phyloP scores from a whole-genome alignment of 2,113 vertebrate genomes.

The Aegypius monachus region DNA sequence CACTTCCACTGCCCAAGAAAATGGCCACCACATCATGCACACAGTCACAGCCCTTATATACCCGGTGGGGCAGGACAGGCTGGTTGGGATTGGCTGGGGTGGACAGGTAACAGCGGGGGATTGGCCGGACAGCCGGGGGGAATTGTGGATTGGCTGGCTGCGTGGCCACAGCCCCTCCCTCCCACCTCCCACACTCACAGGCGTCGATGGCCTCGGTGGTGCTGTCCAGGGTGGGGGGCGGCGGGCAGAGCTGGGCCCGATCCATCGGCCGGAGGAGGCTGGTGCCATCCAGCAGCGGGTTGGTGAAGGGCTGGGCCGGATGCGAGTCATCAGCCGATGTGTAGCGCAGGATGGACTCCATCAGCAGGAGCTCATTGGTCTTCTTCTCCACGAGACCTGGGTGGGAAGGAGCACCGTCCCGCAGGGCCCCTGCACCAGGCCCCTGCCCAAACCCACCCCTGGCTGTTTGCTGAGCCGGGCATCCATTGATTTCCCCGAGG shows the following conservation, averaged over 20 bases:
- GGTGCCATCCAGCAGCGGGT: not conserved
- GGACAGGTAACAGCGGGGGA: rapidly evolving
- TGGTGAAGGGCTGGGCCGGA: not conserved
- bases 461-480: not conserved
- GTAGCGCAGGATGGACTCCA: slow-evolving; percentile 27
- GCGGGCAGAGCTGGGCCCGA: not conserved
- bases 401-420: rapidly evolving
- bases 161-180: rapidly evolving
- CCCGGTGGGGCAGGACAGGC: rapidly evolving
- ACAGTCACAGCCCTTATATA: rapidly evolving
- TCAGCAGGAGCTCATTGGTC: slow-evolving; percentile 55
- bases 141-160: rapidly evolving
- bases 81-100: not conserved
- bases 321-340: rapidly evolving
- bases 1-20: slow-evolving; percentile 22
- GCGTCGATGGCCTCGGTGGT: not conserved
- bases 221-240: rapidly evolving
- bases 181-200: slow-evolving; percentile 7
- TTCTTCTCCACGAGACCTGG: slow-evolving; percentile 67
- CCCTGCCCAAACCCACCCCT: not conserved
- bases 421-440: rapidly evolving
- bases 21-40: rapidly evolving
- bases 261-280: not conserved
- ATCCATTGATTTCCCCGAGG: not conserved
- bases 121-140: not conserved